These are phyloP conservation scores for Sebastolobus altivelis DNA, from an alignment of 2,797 vertebrate genomes.

Conservation along the genomic window DNA sequence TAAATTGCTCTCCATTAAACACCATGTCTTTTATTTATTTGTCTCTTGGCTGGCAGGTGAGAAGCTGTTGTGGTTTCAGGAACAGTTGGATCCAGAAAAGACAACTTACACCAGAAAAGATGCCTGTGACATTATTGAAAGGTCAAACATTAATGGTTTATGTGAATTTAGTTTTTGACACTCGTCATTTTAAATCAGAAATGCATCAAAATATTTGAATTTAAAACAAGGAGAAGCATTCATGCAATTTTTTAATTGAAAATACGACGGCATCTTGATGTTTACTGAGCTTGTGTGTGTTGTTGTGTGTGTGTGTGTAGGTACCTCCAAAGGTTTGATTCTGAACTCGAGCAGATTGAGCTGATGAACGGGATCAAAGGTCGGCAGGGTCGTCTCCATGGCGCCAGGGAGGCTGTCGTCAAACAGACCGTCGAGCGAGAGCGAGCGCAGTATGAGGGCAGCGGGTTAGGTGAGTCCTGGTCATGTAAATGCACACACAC, in stretches of 20 bases:
- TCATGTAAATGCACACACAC: neutral
- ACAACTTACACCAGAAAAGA: slow-evolving; percentile 89
- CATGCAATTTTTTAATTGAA: no score
- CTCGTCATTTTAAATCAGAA: neutral
- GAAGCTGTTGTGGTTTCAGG: slow-evolving; percentile 96
- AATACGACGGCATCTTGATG: no score
- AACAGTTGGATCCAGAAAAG: slow-evolving; percentile 89
- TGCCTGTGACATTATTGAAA: slow-evolving; percentile 91
- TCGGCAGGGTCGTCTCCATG: slow-evolving; percentile 92
- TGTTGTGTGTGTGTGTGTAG: slow-evolving; percentile 70
- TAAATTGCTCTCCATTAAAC: neutral
- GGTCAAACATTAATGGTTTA: slow-evolving; percentile 75
- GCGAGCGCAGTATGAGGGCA: slow-evolving; percentile 86
- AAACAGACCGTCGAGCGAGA: slow-evolving; percentile 93
- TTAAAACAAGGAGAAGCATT: neutral
- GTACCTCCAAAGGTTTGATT: slow-evolving; percentile 91
- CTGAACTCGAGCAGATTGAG: slow-evolving; percentile 95
- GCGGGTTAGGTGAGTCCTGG: slow-evolving; percentile 88
- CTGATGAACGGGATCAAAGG: slow-evolving; percentile 93
- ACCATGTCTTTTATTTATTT: neutral
- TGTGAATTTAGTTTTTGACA: neutral
- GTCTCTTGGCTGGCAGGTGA: slow-evolving; percentile 84
- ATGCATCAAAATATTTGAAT: neutral
- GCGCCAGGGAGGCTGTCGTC: slow-evolving; percentile 90
- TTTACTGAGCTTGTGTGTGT: neutral